These are phyloP conservation scores for Ispidina picta DNA, from an alignment of 2,797 vertebrate genomes.

Conservation along the genomic window DNA sequence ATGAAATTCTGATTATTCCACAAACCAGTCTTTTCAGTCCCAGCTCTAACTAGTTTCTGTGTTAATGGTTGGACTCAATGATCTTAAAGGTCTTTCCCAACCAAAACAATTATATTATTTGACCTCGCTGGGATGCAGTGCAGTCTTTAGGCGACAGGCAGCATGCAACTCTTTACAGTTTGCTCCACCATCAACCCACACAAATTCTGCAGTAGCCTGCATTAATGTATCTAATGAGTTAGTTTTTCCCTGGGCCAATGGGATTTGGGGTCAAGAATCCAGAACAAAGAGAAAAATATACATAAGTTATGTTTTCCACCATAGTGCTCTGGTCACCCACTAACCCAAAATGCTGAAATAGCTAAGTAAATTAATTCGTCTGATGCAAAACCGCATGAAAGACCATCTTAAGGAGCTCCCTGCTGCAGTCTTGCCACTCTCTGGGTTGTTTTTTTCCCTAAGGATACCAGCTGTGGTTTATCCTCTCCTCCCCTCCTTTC, in stretches of 20 bases:
- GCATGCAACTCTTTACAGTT: not conserved
- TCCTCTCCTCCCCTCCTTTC: not conserved
- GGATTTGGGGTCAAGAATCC: not conserved
- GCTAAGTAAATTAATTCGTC: not conserved
- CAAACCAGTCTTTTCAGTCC: not conserved
- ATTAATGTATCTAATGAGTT: not conserved
- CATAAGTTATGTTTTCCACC: not conserved
- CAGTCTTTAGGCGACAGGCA: not conserved
- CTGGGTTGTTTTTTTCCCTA: not conserved
- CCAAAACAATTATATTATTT: no score
- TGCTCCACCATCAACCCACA: not conserved
- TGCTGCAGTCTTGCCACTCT: not conserved
- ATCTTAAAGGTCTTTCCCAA: no score
- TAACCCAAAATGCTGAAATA: slow-evolving; percentile 38
- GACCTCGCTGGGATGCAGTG: not conserved
- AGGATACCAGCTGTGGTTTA: not conserved
- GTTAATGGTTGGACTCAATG: no score
- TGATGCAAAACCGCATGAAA: slow-evolving; percentile 40
- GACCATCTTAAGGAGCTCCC: not conserved
- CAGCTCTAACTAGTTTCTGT: not conserved
- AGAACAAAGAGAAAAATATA: slow-evolving; percentile 15
- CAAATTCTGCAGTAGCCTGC: not conserved
- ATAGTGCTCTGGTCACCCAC: slow-evolving; percentile 11
- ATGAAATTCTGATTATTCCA: not conserved
- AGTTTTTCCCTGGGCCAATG: not conserved